Evolutionary conservation across 2,797 vertebrate genomes (phyloP).

Genomic region (Sebastolobus alascanus): DNA sequence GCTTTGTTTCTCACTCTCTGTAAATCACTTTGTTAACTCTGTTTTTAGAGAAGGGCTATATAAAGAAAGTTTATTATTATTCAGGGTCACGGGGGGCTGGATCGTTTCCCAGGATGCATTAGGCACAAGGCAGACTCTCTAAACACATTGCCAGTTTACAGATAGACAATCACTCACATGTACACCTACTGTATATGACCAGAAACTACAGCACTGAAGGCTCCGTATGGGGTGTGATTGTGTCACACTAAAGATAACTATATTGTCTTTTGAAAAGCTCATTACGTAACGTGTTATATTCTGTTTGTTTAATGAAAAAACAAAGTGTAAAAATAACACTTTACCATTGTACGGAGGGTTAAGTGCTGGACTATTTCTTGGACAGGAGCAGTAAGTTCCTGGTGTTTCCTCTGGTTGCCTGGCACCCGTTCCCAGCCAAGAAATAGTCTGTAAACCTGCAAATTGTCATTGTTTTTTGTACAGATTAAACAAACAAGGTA

Average conservation of each 20-base stretch:
- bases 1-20: slow-evolving; percentile 59
- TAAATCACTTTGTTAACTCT: slow-evolving; percentile 65
- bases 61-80: slow-evolving; percentile 80
- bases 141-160: slow-evolving; percentile 43
- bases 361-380: background rate
- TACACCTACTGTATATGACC: slow-evolving; percentile 35
- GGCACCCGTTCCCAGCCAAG: background rate
- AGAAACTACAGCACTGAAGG: background rate
- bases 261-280: background rate
- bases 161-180: slow-evolving; percentile 29
- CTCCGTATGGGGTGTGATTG: background rate
- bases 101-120: slow-evolving; percentile 73
- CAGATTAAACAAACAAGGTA: background rate
- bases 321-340: background rate
- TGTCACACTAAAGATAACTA: background rate
- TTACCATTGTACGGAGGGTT: background rate
- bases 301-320: background rate
- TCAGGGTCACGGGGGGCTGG: slow-evolving; percentile 63
- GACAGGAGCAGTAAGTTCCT: background rate
- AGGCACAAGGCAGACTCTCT: slow-evolving; percentile 43
- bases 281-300: no score
- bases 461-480: background rate
- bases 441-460: background rate
- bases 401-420: background rate
- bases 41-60: slow-evolving; percentile 70